phyloP scores from a whole-genome alignment of 2,888 invertebrate species.

The Kuschelorhynchus macadamiae region DNA sequence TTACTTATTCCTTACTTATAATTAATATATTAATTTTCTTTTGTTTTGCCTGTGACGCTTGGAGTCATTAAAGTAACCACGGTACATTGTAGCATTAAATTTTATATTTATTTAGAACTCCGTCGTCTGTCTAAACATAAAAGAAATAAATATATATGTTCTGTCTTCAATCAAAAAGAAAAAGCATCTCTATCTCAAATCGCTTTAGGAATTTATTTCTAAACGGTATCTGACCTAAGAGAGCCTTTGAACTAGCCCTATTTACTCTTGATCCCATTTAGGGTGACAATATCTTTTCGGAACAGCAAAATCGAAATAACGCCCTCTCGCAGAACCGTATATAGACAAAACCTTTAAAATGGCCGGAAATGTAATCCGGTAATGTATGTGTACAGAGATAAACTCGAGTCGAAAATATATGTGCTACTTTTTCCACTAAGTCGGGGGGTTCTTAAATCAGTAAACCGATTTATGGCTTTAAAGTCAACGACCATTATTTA shows the following conservation, averaged over 20 bases:
- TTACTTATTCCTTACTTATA: too few relatives aligned
- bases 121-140: too few relatives aligned
- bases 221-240: neutral
- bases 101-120: too few relatives aligned
- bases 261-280: neutral
- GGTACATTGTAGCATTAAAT: too few relatives aligned
- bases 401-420: constrained; percentile 39
- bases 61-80: too few relatives aligned
- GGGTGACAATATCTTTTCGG: constrained; percentile 2
- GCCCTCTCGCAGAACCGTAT: constrained; percentile 9
- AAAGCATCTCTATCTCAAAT: too few relatives aligned
- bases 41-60: too few relatives aligned
- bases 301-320: constrained; percentile 20
- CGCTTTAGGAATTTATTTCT: too few relatives aligned
- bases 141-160: too few relatives aligned
- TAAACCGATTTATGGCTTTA: constrained; percentile 39
- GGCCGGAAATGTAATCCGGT: constrained; percentile 36
- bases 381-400: constrained; percentile 44
- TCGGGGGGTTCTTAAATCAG: constrained; percentile 43
- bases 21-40: too few relatives aligned
- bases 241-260: neutral
- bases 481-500: constrained; percentile 35
- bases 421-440: constrained; percentile 40
- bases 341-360: constrained; percentile 36
- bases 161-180: too few relatives aligned